Evolutionary conservation across 2,797 vertebrate genomes (phyloP).

Genomic region (Kryptopterus vitreolus): DNA sequence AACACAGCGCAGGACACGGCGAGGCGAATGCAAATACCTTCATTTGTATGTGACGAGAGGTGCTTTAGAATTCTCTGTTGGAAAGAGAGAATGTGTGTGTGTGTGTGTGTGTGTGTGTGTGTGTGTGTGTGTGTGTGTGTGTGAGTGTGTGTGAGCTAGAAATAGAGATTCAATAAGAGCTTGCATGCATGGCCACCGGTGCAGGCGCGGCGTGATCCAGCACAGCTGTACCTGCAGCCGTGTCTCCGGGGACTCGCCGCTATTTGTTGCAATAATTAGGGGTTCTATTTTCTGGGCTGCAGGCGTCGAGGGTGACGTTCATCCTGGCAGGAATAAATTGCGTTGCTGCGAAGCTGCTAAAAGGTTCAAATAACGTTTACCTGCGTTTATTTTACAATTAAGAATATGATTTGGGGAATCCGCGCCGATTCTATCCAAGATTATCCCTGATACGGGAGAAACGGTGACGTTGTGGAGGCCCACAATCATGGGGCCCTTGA

Average conservation of each 20-base stretch:
- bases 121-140: neutral
- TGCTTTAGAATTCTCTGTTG: slow-evolving; percentile 62
- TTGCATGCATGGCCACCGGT: slow-evolving; percentile 33
- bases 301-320: slow-evolving; percentile 71
- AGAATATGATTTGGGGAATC: slow-evolving; percentile 20
- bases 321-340: slow-evolving; percentile 73
- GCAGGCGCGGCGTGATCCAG: slow-evolving; percentile 61
- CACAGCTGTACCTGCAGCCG: slow-evolving; percentile 69
- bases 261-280: slow-evolving; percentile 55
- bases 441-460: no score
- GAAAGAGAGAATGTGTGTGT: neutral
- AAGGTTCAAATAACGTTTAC: slow-evolving; percentile 32
- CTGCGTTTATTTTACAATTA: slow-evolving; percentile 23
- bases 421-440: neutral
- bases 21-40: slow-evolving; percentile 63
- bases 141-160: no score
- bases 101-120: slow-evolving; percentile 8
- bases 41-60: slow-evolving; percentile 63
- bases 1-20: slow-evolving; percentile 32
- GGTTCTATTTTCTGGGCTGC: slow-evolving; percentile 48
- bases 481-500: no score
- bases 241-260: slow-evolving; percentile 34
- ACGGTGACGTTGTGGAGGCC: no score
- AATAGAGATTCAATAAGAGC: slow-evolving; percentile 37
- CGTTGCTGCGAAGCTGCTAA: slow-evolving; percentile 49